Evolutionary conservation across 2,888 invertebrate species (phyloP).

Genomic region (Nowickia ferox): DNA sequence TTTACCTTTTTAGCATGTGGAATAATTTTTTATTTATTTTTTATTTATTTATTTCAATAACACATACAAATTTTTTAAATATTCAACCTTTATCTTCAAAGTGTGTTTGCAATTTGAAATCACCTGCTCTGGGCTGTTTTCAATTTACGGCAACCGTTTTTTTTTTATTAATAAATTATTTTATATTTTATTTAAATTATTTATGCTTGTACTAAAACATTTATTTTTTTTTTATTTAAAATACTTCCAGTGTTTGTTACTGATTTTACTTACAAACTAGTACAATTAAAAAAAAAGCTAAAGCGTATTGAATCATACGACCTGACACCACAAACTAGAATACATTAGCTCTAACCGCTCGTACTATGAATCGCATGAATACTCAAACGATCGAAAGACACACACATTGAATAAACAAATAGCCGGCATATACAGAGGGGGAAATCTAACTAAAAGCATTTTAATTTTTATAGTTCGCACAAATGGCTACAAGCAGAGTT

Average conservation of each 20-base stretch:
- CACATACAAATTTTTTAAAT: background rate
- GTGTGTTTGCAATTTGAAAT: background rate
- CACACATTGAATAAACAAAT: constrained; percentile 21
- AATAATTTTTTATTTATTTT: background rate
- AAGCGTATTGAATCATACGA: constrained; percentile 67
- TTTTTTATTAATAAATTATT: constrained; percentile 12
- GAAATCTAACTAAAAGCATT: constrained; percentile 15
- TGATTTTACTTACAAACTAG: constrained; percentile 33
- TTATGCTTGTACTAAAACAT: background rate
- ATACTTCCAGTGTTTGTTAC: background rate
- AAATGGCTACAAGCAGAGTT: too few species aligned
- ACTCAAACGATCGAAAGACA: constrained; percentile 42
- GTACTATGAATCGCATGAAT: constrained; percentile 45
- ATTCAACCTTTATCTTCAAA: constrained; percentile 69
- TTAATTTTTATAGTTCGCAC: background rate
- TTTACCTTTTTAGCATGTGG: background rate
- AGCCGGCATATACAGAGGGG: constrained; percentile 13
- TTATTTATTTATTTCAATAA: background rate
- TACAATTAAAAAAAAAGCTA: constrained; percentile 9
- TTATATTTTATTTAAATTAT: constrained; percentile 20
- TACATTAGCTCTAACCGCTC: constrained; percentile 43
- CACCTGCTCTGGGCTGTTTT: background rate
- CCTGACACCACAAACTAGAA: constrained; percentile 60
- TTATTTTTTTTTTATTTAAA: constrained; percentile 9
- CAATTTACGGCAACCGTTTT: background rate